Conservation (phyloP, 2,113 vertebrate genomes). For the Coptodon bakossiorum region DNA sequence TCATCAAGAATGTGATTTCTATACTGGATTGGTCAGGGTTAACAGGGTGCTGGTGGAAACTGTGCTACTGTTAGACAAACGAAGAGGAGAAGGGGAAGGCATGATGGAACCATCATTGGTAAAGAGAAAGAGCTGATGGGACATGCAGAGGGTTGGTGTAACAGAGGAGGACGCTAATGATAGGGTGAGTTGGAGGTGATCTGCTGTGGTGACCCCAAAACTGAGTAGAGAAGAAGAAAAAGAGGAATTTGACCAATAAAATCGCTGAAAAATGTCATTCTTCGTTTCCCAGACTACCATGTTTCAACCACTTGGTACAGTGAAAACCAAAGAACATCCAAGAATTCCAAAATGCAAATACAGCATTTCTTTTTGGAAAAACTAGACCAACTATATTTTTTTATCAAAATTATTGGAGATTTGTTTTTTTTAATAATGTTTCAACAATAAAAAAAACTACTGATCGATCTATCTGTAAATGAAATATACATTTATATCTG, state of each 20-base stretch:
- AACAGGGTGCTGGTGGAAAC: background rate
- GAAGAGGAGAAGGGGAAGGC: accelerated
- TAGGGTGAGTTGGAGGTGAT: accelerated
- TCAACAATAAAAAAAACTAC: background rate
- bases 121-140: background rate
- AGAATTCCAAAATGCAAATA: background rate
- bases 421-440: background rate
- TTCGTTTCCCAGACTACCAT: accelerated
- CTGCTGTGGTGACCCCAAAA: background rate
- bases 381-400: background rate
- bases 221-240: background rate
- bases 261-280: accelerated
- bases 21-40: background rate
- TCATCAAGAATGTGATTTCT: background rate
- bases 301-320: background rate
- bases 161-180: background rate
- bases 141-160: background rate
- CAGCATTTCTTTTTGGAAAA: background rate
- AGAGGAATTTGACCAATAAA: background rate
- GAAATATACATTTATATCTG: background rate
- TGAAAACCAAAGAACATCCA: background rate
- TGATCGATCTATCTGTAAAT: background rate
- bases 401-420: background rate
- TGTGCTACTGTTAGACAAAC: background rate
- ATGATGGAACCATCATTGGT: background rate